Conservation (phyloP, 2,797 vertebrate genomes). For the Falco novaeseelandiae region DNA sequence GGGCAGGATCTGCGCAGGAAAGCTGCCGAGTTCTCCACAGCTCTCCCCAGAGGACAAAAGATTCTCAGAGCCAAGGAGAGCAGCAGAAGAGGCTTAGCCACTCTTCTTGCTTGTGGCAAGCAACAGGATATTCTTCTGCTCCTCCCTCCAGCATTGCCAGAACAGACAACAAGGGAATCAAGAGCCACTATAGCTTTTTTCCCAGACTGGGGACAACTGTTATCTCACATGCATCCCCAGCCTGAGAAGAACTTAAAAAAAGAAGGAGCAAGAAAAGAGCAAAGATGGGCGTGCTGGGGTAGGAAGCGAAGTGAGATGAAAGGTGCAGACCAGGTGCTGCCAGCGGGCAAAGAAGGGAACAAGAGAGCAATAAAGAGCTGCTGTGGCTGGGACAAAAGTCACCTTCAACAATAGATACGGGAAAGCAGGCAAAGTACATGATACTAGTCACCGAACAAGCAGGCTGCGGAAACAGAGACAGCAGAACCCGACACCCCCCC, state of each 20-base stretch:
- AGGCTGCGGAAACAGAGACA: neutral
- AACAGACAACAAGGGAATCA: neutral
- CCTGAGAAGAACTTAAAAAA: neutral
- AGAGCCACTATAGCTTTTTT: neutral
- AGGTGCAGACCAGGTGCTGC: neutral
- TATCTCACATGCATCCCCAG: neutral
- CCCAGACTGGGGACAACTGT: neutral
- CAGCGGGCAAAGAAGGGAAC: neutral
- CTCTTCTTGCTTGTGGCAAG: neutral
- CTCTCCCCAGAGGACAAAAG: neutral
- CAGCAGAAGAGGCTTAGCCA: neutral
- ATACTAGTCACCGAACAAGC: neutral
- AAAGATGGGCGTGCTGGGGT: neutral
- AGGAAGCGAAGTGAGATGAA: neutral
- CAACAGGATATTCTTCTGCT: neutral
- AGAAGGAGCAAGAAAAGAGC: neutral
- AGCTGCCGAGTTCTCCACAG: neutral
- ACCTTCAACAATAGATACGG: conserved; percentile 19
- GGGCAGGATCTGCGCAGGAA: neutral
- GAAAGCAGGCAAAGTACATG: conserved; percentile 39
- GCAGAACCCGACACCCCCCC: neutral
- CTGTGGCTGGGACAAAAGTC: conserved; percentile 39
- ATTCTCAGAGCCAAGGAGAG: neutral
- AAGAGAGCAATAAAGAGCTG: neutral
- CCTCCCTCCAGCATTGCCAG: neutral